Percentiles rank a stretch among this genome's conserved stretches.
Evolutionary conservation across 2,888 invertebrate genomes (phyloP).

Genomic region (Thera britannica): DNA sequence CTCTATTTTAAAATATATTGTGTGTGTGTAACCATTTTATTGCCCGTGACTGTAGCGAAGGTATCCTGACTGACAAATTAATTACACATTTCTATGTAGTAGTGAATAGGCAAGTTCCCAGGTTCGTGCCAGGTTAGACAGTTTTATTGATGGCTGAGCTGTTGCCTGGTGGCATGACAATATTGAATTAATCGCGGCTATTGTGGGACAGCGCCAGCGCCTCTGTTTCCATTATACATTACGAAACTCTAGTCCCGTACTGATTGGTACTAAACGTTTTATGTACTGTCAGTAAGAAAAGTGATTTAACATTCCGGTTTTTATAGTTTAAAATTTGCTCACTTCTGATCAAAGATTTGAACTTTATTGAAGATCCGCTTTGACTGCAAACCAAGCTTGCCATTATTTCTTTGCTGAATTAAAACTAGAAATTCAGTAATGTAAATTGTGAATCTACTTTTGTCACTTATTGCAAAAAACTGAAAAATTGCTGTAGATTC

Average conservation of each 20-base stretch:
- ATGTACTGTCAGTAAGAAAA: background rate
- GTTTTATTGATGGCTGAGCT: conserved; percentile 66
- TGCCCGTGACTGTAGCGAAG: background rate
- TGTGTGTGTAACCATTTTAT: too few relatives aligned
- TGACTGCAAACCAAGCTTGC: too few relatives aligned
- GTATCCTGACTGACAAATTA: conserved; percentile 1
- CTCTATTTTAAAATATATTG: too few relatives aligned
- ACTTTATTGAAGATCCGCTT: too few relatives aligned
- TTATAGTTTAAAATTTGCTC: too few relatives aligned
- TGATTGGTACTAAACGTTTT: background rate
- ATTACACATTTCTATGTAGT: conserved; percentile 8
- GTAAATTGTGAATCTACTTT: too few relatives aligned
- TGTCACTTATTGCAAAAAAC: too few relatives aligned
- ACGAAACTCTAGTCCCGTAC: conserved; percentile 36
- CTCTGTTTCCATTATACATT: conserved; percentile 44
- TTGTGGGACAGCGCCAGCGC: conserved; percentile 47
- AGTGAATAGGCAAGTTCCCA: conserved; percentile 6
- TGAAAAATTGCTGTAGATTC: too few relatives aligned
- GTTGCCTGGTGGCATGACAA: conserved; percentile 58
- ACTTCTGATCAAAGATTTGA: too few relatives aligned
- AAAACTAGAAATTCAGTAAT: too few relatives aligned
- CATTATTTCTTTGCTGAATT: too few relatives aligned
- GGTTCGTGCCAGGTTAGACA: conserved; percentile 60
- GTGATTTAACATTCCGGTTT: too few relatives aligned
- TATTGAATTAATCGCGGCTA: conserved; percentile 55